phyloP scores from a whole-genome alignment of 2,888 invertebrate species.

The Caenorhabditis afra region DNA sequence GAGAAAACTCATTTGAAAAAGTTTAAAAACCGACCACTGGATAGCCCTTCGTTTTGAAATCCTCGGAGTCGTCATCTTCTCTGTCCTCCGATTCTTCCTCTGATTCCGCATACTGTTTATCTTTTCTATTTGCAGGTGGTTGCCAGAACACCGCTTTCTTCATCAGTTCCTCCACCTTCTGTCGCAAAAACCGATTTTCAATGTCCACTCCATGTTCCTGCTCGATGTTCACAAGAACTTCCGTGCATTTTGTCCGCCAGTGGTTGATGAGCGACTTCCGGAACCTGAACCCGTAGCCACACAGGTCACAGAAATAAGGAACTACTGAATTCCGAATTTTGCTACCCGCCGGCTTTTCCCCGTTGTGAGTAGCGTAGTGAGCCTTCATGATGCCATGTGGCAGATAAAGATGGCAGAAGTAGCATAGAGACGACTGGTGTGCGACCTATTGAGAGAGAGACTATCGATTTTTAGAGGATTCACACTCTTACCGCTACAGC shows the following conservation, averaged over 20 bases:
- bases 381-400: neutral
- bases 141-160: no score
- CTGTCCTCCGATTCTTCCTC: neutral
- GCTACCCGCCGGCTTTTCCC: neutral
- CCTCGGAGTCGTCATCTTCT: neutral
- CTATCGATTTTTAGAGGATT: neutral
- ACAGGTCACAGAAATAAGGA: slow-evolving; percentile 33
- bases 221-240: slow-evolving; percentile 5
- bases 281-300: slow-evolving; percentile 44
- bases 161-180: neutral
- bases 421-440: neutral
- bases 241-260: slow-evolving; percentile 23
- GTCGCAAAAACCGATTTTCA: neutral
- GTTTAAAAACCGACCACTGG: no score
- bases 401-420: slow-evolving; percentile 15
- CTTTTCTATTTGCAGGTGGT: neutral
- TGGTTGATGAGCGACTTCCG: slow-evolving; percentile 25
- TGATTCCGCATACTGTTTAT: neutral
- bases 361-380: slow-evolving; percentile 17
- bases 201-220: neutral
- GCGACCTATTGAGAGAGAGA: neutral
- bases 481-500: neutral
- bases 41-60: no score
- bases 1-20: no score
- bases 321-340: neutral